Evolutionary conservation across 1,140 invertebrate genomes (phyloP), one percentile per base, ranked within the genome.

Genomic region (Ceratosolen fusciceps): DNA sequence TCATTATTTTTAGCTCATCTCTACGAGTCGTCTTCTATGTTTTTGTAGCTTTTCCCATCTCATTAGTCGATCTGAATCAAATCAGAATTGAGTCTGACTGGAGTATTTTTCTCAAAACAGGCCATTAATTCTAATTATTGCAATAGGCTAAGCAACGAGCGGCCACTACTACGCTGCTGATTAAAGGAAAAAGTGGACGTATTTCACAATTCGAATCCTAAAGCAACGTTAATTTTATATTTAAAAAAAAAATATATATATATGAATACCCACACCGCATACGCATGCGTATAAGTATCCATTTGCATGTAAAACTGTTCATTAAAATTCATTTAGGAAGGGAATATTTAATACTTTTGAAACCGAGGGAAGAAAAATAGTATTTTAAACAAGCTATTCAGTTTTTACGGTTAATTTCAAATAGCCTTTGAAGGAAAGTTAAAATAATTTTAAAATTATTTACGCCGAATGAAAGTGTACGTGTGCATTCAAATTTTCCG

Each of bases 61-160:
- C 73, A 62, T 74, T 74, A 74, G 58, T 65, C 58, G 56, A 8
- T 26, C 24, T n/a, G 39, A 62, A 62, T 29, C 56, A 62, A 62
- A 65, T 74, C 54, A 24, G 4, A 70, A 49, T 47, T 16, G 8
- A 62, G 31, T 26, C 26, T 19, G 26, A 19, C n/a, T 39, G 8
- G 37, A 49, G 39, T 16, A 29, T 43, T 47, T 43, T 47, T 49
- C 49, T 9, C 58, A 26, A n/a, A 68, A 14, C 31, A 37, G 43
- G 7, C 21, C 60, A 16, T 54, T 54, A 76, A 76, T 67, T 52
- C 47, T 77, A 70, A 68, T 77, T 68, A 56, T 77, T 34, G 47
- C 4, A n/a, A 14, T 0, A 37, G 47, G 29, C 52, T 56, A 29
- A 54, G 7, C 31, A 56, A 68, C 29, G 8, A 72, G 49, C 34